phyloP scores from a whole-genome alignment of 2,888 invertebrate genomes.

The Sesia apiformis region DNA sequence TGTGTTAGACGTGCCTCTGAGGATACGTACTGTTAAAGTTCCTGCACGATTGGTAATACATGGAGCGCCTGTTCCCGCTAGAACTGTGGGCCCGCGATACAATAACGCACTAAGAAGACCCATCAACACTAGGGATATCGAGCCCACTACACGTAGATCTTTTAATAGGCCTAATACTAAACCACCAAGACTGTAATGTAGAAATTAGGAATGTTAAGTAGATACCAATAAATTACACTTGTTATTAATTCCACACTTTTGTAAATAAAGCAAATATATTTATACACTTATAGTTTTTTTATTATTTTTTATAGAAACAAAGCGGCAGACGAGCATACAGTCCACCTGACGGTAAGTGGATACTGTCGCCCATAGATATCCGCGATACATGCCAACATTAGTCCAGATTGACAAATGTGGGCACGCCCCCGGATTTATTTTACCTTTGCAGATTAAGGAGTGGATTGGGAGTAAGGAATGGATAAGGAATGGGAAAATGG shows the following conservation, averaged over 20 bases:
- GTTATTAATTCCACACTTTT: slow-evolving; percentile 22
- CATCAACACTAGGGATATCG: slow-evolving; percentile 32
- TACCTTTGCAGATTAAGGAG: too few species aligned
- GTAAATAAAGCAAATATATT: slow-evolving; percentile 11
- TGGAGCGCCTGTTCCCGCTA: slow-evolving; percentile 20
- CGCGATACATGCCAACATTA: too few species aligned
- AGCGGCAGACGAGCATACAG: too few species aligned
- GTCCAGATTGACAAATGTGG: too few species aligned
- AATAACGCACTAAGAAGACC: slow-evolving; percentile 22
- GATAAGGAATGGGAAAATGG: too few species aligned
- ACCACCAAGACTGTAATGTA: slow-evolving; percentile 36
- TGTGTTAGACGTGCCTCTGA: slow-evolving; percentile 30
- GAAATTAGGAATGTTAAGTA: slow-evolving; percentile 6
- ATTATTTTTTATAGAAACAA: neutral
- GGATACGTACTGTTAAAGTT: slow-evolving; percentile 25
- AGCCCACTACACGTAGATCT: slow-evolving; percentile 48
- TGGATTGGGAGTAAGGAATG: too few species aligned
- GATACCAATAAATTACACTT: slow-evolving; percentile 26
- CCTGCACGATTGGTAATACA: slow-evolving; percentile 27
- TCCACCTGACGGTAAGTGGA: too few species aligned
- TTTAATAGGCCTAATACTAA: slow-evolving; percentile 35
- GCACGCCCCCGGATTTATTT: too few species aligned
- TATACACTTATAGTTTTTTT: slow-evolving; percentile 2
- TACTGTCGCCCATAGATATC: too few species aligned
- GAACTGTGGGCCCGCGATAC: slow-evolving; percentile 15